Base-by-base conservation (phyloP, 2,113 vertebrate genomes). In the Emydocephalus ijimae region DNA sequence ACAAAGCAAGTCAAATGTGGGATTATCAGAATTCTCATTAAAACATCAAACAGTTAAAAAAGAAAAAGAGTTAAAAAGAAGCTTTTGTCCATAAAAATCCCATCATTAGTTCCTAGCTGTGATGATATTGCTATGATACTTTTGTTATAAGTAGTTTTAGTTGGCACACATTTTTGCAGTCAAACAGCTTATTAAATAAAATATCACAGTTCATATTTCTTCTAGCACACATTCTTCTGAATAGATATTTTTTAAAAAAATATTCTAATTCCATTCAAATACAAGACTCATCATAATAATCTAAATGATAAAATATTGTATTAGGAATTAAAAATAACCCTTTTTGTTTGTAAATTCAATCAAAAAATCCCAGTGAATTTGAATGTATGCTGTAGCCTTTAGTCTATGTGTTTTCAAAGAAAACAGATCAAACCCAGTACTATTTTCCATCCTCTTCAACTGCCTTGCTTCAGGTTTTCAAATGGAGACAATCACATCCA, bases 401-500 rank as follows among this genome's bases (percentile, higher is more conserved):
- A 88, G 95, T 93, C 92, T 50, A 94, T 97, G 96, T 96, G 96
- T 97, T 95, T 93, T 97, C 97, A 94, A 93, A 96, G 95, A 94
- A 96, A 96, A 93, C 24, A 95, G 94, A 96, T 95, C 92, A 95
- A 81, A 85, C 92, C 93, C 93, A 89, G 92, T 91, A 89, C 45
- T 23, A 93, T 95, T 56, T 94, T 96, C 92, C 95, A 94, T 95
- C 88, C 94, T 93, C 93, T 93, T 91, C 57, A 89, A 89, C 95
- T 94, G 95, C 94, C n/a, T 91, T 56, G 54, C 81, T 91, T 1
- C 0, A 94, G 0, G 12, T 52, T 64, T 91, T 96, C 97, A 99
- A 93, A 99, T 99, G 0, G 99, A 99, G 95, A 99, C 99, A 0
- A 99, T 98, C 34, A 99, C 99, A 4, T 99, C 99, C 11, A 99